Conservation (phyloP, 1,140 invertebrate species). For the Hypsibius dujardini region DNA sequence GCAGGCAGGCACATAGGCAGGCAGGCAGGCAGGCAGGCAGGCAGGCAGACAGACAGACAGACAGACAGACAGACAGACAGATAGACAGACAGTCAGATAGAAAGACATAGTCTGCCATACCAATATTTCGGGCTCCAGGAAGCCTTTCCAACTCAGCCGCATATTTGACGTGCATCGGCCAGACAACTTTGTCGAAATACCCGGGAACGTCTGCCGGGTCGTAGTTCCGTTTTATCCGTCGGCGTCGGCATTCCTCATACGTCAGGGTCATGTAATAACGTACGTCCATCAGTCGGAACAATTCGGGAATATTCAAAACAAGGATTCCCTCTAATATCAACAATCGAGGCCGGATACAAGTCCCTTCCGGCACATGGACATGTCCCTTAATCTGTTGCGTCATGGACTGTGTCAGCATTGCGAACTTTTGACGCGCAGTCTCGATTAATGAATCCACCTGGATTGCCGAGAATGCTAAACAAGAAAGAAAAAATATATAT, state of each 20-base stretch:
- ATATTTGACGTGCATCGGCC: constrained; percentile 27
- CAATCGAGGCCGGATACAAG: neutral
- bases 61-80: too few species aligned
- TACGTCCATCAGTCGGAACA: constrained; percentile 24
- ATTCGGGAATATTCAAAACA: constrained; percentile 24
- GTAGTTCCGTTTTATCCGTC: constrained; percentile 25
- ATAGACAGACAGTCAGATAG: too few species aligned
- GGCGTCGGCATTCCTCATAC: constrained; percentile 25
- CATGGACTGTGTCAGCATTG: constrained; percentile 15
- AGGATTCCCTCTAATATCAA: constrained; percentile 15
- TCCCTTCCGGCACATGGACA: too few species aligned
- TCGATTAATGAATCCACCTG: constrained; percentile 27
- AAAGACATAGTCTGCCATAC: too few species aligned
- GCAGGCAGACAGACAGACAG: too few species aligned
- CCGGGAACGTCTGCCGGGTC: constrained; percentile 27
- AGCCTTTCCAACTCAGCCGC: neutral
- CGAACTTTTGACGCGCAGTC: constrained; percentile 27
- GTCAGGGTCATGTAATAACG: constrained; percentile 27
- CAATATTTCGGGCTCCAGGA: too few species aligned
- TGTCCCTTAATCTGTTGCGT: too few species aligned
- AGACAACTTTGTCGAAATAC: constrained; percentile 29
- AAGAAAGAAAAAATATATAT: neutral
- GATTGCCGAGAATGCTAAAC: constrained; percentile 24
- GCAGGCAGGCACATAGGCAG: too few species aligned
- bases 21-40: too few species aligned